Evolutionary conservation across 2,113 vertebrate genomes (phyloP), one percentile per base, ranked within the genome.

Genomic region (Coreoperca whiteheadi): DNA sequence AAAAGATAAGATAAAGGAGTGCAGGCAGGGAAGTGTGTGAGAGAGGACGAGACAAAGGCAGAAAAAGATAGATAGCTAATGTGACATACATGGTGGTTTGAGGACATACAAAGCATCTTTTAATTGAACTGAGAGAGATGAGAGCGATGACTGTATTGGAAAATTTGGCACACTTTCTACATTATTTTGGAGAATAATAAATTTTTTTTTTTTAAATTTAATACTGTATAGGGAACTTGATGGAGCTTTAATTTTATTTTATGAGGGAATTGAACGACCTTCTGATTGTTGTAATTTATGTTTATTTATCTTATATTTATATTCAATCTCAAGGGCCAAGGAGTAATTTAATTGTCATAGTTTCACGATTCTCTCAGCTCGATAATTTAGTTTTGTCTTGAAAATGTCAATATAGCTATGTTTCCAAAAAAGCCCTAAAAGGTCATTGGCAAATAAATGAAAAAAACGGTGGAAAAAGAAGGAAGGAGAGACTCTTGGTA

Each of bases 1-100:
- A 88, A 85, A 0, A 79, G 86, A 87, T 87, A 82, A 90, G 87
- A 92, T 82, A 83, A 85, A 81, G 68, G 65, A 74, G 67, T 1
- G 1, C 34, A 73, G 50, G 63, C 80, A 53, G 79, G 34, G 74
- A 65, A 54, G 75, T 68, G 87, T 68, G 66, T 54, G 61, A 76
- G 8, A 64, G 34, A 74, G 60, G 11, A 51, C 23, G 28, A 66
- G 67, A 82, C 71, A 83, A 51, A 72, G 59, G 28, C 2, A 64
- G 41, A 23, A 7, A 75, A n/a, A 77, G 56, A 75, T 50, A 39
- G 69, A 69, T 28, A 56, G 74, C 72, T 56, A 43, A 48, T 64
- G 64, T 25, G 72, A 85, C 64, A 59, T 37, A 72, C 53, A 65
- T 65, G 32, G 32, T 34, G 32, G 32, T n/a, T n/a, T 59, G 30